Evolutionary conservation across 2,113 vertebrate species (phyloP), one percentile per base, ranked within the genome.

Genomic region (Bos javanicus): DNA sequence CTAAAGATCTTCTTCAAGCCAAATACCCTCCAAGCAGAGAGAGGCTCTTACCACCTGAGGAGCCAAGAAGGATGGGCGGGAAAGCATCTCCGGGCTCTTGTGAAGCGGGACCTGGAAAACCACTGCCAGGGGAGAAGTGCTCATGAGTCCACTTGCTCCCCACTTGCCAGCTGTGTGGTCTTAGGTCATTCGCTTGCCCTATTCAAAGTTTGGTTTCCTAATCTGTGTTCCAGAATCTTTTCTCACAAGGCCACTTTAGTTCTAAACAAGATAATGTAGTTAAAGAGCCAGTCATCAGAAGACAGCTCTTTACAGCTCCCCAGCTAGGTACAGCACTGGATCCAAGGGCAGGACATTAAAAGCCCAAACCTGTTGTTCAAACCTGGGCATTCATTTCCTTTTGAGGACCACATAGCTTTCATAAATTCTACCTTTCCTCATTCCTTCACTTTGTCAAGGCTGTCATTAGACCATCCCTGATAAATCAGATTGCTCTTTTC

Each of bases 361-460:
- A 96, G 17, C 52, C 83, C 25, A 54, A 87, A 87, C 67, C 67
- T 84, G 0, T 67, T 6, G 62, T 94, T 87, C 78, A 78, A 89
- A 57, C 60, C 56, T 19, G 36, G 82, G 43, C 82, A 6, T 93
- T 93, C 39, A 30, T 94, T 95, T 95, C 62, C 90, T 95, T 87
- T 71, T 86, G 67, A 25, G 60, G 88, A 59, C 74, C 46, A 25
- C 0, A 1, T 16, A 54, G 67, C 62, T 87, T 52, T 30, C 54
- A 25, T 1, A 59, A 80, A 30, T 26, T 33, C 46, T 36, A 28
- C 60, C 74, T 76, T 56, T 71, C 28, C 64, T 82, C n/a, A 46
- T 57, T 82, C 83, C 71, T 93, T 60, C 76, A 74, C 85, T 80
- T 93, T 71, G 26, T 26, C 10, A 50, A 90, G 86, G 39, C 94